A percentile compares a stretch with the other conserved stretches of the same genome.
These are phyloP conservation scores for Tinea pellionella DNA, from an alignment of 2,888 invertebrate species.

Conservation along the genomic window DNA sequence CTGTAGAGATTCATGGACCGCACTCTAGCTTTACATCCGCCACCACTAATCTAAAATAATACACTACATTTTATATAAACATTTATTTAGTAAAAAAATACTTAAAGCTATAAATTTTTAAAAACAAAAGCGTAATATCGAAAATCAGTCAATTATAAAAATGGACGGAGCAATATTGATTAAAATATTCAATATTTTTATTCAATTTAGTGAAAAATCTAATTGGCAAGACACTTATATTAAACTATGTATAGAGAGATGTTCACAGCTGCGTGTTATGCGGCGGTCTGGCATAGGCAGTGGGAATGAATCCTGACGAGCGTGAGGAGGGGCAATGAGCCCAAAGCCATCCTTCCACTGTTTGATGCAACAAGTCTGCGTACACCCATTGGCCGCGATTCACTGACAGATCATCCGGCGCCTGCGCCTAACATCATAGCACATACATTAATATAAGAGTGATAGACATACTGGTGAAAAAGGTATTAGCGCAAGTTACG, in stretches of 20 bases:
- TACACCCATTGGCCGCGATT: conserved; percentile 95
- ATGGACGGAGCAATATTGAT: conserved; percentile 40
- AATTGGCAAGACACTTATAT: neutral
- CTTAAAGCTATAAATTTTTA: conserved; percentile 26
- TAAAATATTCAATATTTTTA: neutral
- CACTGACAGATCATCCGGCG: conserved; percentile 91
- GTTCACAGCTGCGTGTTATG: conserved; percentile 75
- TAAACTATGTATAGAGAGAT: too few species aligned
- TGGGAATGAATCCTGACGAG: conserved; percentile 95
- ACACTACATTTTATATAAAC: neutral
- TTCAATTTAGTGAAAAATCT: neutral
- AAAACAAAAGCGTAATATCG: conserved; percentile 36
- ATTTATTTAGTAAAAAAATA: conserved; percentile 12
- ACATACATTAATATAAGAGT: neutral
- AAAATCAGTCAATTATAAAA: conserved; percentile 57
- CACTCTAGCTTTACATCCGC: too few species aligned
- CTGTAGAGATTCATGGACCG: too few species aligned
- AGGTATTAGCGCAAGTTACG: too few species aligned
- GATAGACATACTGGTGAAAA: too few species aligned
- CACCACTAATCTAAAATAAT: neutral
- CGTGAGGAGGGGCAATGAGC: conserved; percentile 93
- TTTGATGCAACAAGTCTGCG: conserved; percentile 92
- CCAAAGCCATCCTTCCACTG: conserved; percentile 95
- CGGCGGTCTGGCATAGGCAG: conserved; percentile 92
- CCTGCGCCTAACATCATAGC: conserved; percentile 75